Conservation (phyloP, 2,888 invertebrate species). For the Linyphia triangularis region DNA sequence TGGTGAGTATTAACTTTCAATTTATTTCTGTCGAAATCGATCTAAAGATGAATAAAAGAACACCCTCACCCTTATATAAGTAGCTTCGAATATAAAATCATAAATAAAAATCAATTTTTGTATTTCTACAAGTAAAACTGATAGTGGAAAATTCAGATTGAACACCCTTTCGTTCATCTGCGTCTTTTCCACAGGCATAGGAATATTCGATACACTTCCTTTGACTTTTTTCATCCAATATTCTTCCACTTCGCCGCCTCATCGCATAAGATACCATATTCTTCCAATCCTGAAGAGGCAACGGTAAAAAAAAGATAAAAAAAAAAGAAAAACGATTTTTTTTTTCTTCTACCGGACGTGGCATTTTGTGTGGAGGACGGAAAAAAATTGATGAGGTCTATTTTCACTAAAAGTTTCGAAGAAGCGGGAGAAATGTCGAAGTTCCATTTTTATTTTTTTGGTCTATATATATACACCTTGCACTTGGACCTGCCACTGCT, state of each 20-base stretch:
- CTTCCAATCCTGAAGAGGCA: conserved; percentile 11
- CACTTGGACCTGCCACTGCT: not conserved
- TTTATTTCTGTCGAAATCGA: too few relatives aligned
- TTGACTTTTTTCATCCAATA: not conserved
- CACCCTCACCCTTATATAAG: too few relatives aligned
- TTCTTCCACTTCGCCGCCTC: not conserved
- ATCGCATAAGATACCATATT: conserved; percentile 20
- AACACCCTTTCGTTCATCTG: not conserved
- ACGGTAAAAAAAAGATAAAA: not conserved
- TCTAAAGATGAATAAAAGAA: too few relatives aligned
- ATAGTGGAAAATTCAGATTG: too few relatives aligned
- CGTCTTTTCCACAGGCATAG: not conserved
- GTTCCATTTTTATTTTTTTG: not conserved
- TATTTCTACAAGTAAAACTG: too few relatives aligned
- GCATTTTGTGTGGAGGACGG: not conserved
- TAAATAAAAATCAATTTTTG: too few relatives aligned
- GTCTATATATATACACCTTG: not conserved
- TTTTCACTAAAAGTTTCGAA: conserved; percentile 30
- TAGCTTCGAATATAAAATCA: too few relatives aligned
- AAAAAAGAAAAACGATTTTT: not conserved
- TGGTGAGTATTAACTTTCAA: too few relatives aligned
- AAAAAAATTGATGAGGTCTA: conserved; percentile 40
- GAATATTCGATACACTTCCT: not conserved
- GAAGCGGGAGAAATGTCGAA: conserved; percentile 13
- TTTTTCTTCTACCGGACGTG: not conserved